Evolutionary conservation across 1,140 invertebrate species (phyloP).

Genomic region (Cardiocondyla obscurior): DNA sequence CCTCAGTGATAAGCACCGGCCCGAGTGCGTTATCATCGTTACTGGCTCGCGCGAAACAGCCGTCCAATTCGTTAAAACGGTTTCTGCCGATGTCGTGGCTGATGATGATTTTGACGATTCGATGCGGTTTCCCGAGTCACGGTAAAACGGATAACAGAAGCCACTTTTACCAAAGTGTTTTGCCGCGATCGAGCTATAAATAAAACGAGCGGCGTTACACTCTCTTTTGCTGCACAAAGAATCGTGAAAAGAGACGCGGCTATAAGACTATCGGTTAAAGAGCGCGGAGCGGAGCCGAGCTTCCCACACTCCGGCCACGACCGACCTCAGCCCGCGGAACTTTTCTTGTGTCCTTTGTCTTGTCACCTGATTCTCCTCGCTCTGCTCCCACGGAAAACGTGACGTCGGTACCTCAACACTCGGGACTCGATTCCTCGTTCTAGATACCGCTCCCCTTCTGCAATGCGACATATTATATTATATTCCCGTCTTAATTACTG

Average conservation of each 20-base stretch:
- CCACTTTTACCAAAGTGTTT: conserved; percentile 54
- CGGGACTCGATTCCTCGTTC: neutral
- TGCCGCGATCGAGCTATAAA: conserved; percentile 40
- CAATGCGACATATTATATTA: neutral
- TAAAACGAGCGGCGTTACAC: conserved; percentile 47
- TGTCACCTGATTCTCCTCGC: conserved; percentile 70
- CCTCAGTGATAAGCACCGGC: neutral
- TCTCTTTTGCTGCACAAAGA: conserved; percentile 53
- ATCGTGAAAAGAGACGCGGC: conserved; percentile 42
- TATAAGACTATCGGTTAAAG: conserved; percentile 48
- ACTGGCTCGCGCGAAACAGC: neutral
- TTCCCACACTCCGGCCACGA: conserved; percentile 71
- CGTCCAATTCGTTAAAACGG: neutral
- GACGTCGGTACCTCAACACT: conserved; percentile 47
- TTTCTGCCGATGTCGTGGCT: neutral
- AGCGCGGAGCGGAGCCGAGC: conserved; percentile 36
- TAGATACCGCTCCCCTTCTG: conserved; percentile 14
- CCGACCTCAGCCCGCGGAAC: conserved; percentile 59
- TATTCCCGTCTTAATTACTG: neutral
- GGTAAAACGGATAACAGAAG: conserved; percentile 43
- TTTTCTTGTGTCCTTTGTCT: conserved; percentile 75
- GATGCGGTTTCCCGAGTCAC: neutral
- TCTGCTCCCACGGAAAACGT: conserved; percentile 75
- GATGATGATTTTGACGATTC: neutral
- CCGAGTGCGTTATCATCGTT: neutral